These are phyloP conservation scores for Gymnogyps californianus DNA, from an alignment of 2,113 vertebrate genomes.

Conservation along the genomic window DNA sequence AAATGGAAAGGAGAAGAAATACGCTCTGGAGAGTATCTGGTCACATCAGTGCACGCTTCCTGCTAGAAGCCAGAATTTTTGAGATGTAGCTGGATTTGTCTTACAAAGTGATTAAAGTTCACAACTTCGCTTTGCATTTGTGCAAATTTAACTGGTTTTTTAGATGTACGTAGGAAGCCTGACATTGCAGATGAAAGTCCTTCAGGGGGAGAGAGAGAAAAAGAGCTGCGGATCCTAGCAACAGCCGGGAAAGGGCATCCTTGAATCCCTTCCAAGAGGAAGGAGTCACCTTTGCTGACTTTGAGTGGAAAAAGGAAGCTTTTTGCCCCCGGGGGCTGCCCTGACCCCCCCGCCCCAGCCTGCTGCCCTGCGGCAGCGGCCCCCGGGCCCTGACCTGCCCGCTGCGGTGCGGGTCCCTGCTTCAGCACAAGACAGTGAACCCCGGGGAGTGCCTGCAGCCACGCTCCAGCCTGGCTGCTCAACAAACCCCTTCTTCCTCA, in stretches of 20 bases:
- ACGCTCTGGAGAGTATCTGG: fast-evolving
- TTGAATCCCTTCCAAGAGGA: background rate
- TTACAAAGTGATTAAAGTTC: background rate
- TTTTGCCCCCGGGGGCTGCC: background rate
- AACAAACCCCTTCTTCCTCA: background rate
- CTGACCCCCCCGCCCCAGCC: background rate
- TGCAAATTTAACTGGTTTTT: background rate
- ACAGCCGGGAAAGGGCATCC: background rate
- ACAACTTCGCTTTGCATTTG: background rate
- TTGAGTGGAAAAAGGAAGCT: background rate
- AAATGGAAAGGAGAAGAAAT: background rate
- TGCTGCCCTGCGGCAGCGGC: background rate
- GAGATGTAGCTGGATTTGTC: background rate
- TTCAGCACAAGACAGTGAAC: background rate
- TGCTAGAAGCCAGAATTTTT: background rate
- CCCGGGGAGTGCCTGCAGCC: background rate
- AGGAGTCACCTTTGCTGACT: background rate
- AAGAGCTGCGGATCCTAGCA: background rate
- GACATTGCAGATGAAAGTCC: background rate
- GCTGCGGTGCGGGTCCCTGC: background rate
- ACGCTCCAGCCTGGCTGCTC: background rate
- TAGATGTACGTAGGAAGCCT: background rate
- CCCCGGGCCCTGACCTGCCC: background rate
- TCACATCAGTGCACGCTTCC: fast-evolving
- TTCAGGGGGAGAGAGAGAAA: background rate